phyloP scores from a whole-genome alignment of 2,113 vertebrate genomes.

The Neogale vison region DNA sequence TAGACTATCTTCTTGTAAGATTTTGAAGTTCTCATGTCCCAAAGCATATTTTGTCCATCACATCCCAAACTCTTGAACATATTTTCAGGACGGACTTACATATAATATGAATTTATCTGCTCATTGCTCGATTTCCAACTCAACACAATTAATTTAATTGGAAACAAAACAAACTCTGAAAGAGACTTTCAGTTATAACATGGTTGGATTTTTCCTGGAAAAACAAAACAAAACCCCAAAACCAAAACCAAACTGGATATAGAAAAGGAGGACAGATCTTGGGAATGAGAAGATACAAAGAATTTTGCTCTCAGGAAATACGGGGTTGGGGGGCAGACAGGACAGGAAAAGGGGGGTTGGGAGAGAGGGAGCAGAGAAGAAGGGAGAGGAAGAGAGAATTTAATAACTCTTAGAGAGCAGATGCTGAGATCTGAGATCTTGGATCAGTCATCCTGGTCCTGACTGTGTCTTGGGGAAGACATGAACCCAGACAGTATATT shows the following conservation, averaged over 20 bases:
- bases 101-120: not conserved
- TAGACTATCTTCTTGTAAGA: not conserved
- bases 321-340: not conserved
- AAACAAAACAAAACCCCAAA: not conserved
- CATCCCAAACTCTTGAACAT: not conserved
- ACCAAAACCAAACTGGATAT: not conserved
- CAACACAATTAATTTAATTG: not conserved
- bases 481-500: not conserved
- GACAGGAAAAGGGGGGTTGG: not conserved
- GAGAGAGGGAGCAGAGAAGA: not conserved
- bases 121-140: not conserved
- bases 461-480: not conserved
- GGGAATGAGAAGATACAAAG: not conserved
- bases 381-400: not conserved
- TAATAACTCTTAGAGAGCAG: not conserved
- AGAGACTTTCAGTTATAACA: not conserved
- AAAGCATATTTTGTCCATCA: not conserved
- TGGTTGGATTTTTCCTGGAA: not conserved
- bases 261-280: not conserved
- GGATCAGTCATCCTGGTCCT: not conserved
- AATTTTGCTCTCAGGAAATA: not conserved
- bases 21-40: not conserved
- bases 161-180: not conserved
- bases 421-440: not conserved
- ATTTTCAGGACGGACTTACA: not conserved